These are phyloP conservation scores for Cyrtorhinus lividipennis DNA, from an alignment of 1,140 invertebrate genomes.

Conservation along the genomic window DNA sequence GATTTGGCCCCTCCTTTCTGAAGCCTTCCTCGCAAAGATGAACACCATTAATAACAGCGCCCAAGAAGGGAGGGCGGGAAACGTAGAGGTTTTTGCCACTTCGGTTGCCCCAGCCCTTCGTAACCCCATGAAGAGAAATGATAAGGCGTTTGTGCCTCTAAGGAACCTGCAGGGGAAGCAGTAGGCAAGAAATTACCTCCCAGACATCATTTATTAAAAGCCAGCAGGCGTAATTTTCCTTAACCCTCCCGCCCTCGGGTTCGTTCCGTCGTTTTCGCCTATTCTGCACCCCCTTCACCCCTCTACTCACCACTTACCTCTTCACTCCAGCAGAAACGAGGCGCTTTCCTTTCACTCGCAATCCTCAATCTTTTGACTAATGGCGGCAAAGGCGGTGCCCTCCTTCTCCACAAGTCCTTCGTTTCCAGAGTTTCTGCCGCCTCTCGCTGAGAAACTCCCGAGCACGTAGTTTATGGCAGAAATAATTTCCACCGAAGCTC, in stretches of 20 bases:
- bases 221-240: slow-evolving; percentile 11
- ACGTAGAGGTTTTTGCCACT: background rate
- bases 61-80: background rate
- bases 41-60: background rate
- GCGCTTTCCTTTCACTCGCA: slow-evolving; percentile 9
- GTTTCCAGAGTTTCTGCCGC: background rate
- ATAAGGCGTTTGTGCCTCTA: background rate
- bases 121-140: background rate
- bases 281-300: too few species aligned
- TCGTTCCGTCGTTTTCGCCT: too few species aligned
- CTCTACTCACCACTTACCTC: too few species aligned
- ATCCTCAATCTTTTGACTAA: slow-evolving; percentile 17
- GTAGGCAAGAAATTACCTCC: slow-evolving; percentile 11
- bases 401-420: background rate
- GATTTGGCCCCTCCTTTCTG: background rate
- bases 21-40: background rate
- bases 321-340: too few species aligned
- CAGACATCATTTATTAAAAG: slow-evolving; percentile 16
- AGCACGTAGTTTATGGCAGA: slow-evolving; percentile 7
- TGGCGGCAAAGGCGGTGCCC: background rate
- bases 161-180: background rate
- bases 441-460: background rate
- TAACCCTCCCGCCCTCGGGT: background rate
- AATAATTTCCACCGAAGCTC: background rate
- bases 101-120: background rate